A percentile compares a stretch with the other conserved stretches of the same genome.
These are phyloP conservation scores for Melipona quadrifasciata DNA, from an alignment of 1,140 invertebrate genomes.

Conservation along the genomic window DNA sequence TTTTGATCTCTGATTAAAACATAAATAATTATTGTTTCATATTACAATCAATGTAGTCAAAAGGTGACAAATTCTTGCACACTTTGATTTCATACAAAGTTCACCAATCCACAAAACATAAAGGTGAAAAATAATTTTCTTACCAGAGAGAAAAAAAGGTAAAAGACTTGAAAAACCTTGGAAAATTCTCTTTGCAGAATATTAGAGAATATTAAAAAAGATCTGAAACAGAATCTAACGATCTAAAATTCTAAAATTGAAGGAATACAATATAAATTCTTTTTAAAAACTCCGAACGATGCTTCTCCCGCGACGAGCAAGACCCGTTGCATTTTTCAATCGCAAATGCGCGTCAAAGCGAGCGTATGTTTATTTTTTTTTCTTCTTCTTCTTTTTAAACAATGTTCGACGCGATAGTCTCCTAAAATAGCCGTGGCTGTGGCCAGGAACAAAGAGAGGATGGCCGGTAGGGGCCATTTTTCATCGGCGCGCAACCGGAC, in stretches of 20 bases:
- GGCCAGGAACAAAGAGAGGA: slow-evolving; percentile 21
- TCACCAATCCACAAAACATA: no score
- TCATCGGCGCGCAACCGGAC: neutral
- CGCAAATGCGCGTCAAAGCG: slow-evolving; percentile 9
- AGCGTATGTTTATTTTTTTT: no score
- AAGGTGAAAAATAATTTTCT: neutral
- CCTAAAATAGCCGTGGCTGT: slow-evolving; percentile 41
- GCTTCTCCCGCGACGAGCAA: no score
- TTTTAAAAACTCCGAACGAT: neutral
- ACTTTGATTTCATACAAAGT: no score
- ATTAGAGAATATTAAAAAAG: neutral
- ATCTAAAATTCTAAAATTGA: no score
- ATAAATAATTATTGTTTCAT: no score
- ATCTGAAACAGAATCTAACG: no score
- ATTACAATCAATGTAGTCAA: no score
- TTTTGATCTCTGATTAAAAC: no score
- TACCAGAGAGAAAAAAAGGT: no score
- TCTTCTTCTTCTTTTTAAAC: neutral
- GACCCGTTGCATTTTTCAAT: neutral
- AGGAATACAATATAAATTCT: no score
- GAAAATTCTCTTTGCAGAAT: neutral
- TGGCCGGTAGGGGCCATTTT: slow-evolving; percentile 2
- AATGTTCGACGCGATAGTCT: neutral
- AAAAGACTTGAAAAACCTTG: neutral
- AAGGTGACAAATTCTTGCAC: no score